A percentile compares a stretch with the other conserved stretches of the same genome.
Conservation (phyloP, 92 coral and sea anemone species). For the Metridium senile region DNA sequence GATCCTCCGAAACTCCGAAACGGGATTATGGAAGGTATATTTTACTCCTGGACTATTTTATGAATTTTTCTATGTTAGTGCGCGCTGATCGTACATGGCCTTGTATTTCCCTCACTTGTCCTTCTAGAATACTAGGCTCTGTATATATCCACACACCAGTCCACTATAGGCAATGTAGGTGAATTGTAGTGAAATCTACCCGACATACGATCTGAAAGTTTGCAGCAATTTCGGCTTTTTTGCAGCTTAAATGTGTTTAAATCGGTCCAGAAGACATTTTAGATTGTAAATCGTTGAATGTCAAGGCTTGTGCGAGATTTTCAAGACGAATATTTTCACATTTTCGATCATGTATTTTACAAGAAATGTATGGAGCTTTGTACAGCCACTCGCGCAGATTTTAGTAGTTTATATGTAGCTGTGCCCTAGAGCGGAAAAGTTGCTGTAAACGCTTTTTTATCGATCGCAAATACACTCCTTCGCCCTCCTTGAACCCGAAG, state of each 20-base stretch:
- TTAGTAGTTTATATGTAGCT: slow-evolving; percentile 28
- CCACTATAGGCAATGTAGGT: slow-evolving; percentile 55
- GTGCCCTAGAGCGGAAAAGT: slow-evolving; percentile 21
- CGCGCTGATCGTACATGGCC: slow-evolving; percentile 69
- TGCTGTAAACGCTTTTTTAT: slow-evolving; percentile 28
- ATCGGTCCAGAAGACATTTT: not conserved
- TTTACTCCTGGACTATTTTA: slow-evolving; percentile 45
- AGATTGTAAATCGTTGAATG: slow-evolving; percentile 30
- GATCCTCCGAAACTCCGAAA: slow-evolving; percentile 61
- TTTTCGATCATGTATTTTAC: slow-evolving; percentile 19
- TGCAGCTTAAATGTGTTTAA: slow-evolving; percentile 1
- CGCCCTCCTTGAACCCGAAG: slow-evolving; percentile 48
- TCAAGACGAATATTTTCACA: slow-evolving; percentile 13
- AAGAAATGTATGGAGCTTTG: slow-evolving; percentile 32
- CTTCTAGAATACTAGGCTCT: slow-evolving; percentile 58
- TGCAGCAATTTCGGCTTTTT: slow-evolving; percentile 20
- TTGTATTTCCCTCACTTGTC: slow-evolving; percentile 74
- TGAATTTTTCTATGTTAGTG: slow-evolving; percentile 35
- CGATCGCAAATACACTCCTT: slow-evolving; percentile 36
- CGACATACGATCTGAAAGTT: slow-evolving; percentile 26
- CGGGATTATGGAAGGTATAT: slow-evolving; percentile 89
- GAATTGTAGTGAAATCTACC: slow-evolving; percentile 25
- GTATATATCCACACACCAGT: slow-evolving; percentile 46
- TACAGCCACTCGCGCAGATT: slow-evolving; percentile 18
- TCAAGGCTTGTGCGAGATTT: slow-evolving; percentile 33